Conservation (phyloP, 2,113 vertebrate species). For the Suncus etruscus region DNA sequence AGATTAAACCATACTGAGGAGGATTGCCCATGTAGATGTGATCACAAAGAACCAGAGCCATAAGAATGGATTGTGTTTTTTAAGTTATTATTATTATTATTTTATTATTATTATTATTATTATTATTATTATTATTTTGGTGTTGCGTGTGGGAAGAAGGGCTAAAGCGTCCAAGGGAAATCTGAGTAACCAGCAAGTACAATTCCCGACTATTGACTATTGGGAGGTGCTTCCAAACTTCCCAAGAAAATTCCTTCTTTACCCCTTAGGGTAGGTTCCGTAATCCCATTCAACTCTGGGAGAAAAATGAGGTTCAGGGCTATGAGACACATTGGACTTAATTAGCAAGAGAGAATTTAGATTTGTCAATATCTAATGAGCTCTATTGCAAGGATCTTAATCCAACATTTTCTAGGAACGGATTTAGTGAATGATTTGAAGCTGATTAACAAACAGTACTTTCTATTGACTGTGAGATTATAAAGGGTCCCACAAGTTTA, state of each 20-base stretch:
- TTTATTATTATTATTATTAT: not conserved
- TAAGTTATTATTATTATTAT: not conserved
- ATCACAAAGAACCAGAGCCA: not conserved
- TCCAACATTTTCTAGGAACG: constrained; percentile 13
- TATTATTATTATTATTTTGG: not conserved
- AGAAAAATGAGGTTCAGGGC: constrained; percentile 11
- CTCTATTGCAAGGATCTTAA: constrained; percentile 6
- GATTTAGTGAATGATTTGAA: constrained; percentile 34
- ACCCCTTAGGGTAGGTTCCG: not conserved
- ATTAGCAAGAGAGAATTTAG: not conserved
- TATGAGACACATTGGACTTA: not conserved
- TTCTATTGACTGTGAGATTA: not conserved
- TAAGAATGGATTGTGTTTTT: not conserved
- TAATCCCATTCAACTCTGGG: not conserved
- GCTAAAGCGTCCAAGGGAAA: not conserved
- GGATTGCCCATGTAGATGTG: not conserved
- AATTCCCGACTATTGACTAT: too few relatives aligned
- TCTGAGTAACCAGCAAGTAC: not conserved
- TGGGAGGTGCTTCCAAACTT: fast-evolving
- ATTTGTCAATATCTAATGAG: not conserved
- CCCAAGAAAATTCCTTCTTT: not conserved
- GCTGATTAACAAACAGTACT: not conserved
- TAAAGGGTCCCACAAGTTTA: not conserved
- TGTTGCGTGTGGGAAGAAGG: too few relatives aligned
- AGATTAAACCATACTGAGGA: not conserved